A percentile compares a stretch with the other conserved stretches of the same genome.
phyloP scores from a whole-genome alignment of 2,797 vertebrate genomes.

The Dermochelys coriacea region DNA sequence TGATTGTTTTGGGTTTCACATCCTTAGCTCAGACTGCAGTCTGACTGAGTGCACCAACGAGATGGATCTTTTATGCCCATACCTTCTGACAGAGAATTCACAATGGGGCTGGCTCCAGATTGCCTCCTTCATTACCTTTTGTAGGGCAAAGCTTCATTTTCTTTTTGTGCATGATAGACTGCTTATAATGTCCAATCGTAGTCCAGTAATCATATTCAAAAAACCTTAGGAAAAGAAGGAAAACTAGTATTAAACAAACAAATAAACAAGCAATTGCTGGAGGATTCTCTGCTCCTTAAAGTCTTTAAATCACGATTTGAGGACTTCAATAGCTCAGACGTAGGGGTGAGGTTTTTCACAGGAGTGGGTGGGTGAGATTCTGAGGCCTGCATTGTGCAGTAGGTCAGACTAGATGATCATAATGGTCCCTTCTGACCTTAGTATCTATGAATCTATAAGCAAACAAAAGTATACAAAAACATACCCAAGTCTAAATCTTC shows the following conservation, averaged over 20 bases:
- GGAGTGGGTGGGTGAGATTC: too few species aligned
- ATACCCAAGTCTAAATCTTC: not conserved
- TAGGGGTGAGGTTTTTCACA: too few species aligned
- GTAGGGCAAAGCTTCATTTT: not conserved
- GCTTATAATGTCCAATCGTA: not conserved
- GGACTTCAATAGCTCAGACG: too few species aligned
- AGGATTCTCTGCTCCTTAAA: too few species aligned
- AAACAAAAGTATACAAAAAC: too few species aligned
- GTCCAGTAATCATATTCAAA: not conserved
- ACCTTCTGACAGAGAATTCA: not conserved
- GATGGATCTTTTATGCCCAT: not conserved
- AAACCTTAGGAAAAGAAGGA: not conserved
- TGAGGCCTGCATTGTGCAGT: too few species aligned
- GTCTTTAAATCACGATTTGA: too few species aligned
- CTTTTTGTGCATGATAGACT: not conserved
- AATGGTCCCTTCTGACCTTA: too few species aligned
- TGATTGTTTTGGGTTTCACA: not conserved
- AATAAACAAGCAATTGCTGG: too few species aligned
- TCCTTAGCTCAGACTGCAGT: not conserved
- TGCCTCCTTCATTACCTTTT: not conserved
- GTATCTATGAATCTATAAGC: too few species aligned
- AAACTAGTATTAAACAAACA: not conserved
- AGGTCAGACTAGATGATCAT: too few species aligned
- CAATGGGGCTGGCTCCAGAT: not conserved
- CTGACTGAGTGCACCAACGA: not conserved